These are phyloP conservation scores for Neoitamus cyanurus DNA, from an alignment of 2,888 invertebrate genomes.

Conservation along the genomic window DNA sequence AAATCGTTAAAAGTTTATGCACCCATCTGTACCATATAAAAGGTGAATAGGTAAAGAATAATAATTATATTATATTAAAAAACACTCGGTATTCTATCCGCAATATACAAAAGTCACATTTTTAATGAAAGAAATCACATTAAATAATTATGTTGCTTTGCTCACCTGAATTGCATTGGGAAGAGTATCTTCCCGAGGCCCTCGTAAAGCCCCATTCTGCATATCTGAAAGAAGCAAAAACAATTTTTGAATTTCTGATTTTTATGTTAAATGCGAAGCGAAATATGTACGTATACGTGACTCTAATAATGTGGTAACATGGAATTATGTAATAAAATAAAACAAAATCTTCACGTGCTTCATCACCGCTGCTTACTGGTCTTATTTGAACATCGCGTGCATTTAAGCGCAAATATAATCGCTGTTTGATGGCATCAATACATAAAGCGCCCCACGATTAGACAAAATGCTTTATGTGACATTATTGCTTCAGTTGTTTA, in stretches of 20 bases:
- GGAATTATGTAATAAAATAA: neutral
- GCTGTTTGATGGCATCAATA: neutral
- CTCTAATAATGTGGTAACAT: neutral
- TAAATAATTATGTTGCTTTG: neutral
- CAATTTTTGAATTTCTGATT: neutral
- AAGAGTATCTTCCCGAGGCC: slow-evolving; percentile 61
- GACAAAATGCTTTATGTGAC: neutral
- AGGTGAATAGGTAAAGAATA: no score
- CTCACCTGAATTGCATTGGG: slow-evolving; percentile 62
- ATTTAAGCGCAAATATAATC: neutral
- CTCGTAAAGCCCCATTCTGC: slow-evolving; percentile 63
- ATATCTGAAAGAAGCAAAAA: slow-evolving; percentile 57
- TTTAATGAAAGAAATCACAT: no score
- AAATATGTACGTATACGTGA: neutral
- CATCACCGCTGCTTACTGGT: neutral
- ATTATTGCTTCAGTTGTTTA: slow-evolving; percentile 12
- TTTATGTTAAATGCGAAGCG: neutral
- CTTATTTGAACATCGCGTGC: slow-evolving; percentile 8
- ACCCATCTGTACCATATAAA: no score
- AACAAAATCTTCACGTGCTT: neutral
- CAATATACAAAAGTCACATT: no score
- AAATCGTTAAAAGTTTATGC: no score
- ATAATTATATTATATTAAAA: no score
- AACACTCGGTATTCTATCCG: no score
- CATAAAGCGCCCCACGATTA: neutral